Evolutionary conservation across 1,140 invertebrate genomes (phyloP), one percentile per base, ranked within the genome.

Genomic region (Drosophila leontia): DNA sequence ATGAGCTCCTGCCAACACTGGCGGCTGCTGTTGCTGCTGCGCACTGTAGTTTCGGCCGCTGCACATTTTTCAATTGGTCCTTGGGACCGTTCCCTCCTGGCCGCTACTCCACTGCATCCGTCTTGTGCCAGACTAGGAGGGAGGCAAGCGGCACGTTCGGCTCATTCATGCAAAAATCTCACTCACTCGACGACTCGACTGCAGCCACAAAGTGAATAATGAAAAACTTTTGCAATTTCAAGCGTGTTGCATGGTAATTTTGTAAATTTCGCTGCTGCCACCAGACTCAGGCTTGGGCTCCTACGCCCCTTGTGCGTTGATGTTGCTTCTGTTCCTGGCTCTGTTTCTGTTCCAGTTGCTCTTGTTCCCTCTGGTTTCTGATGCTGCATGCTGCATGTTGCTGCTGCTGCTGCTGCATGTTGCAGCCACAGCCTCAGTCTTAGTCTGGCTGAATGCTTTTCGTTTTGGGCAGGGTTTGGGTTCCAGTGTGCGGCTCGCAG

Each of bases 191-290:
- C 78, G 84, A 84, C 81, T 88, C 84, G 81, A 90, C 78, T 90
- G 85, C 84, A 90, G 85, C 85, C 85, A 90, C 85, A 90, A 90
- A 91, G 85, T 90, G 85, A 90, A 90, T 90, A 90, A 90, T 90
- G 85, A 90, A 90, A 90, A 90, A 90, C 85, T 90, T 90, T 90
- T 90, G 85, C 85, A 90, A 90, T 90, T 90, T 90, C 86, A 90
- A 88, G 84, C 84, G 84, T 88, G 84, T 88, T 88, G 84, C 84
- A 88, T 88, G 85, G 85, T 90, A 90, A 90, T 90, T 90, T 90
- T 90, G 85, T 88, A 88, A 88, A 88, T 88, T 88, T 88, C 88
- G 75, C 77, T 74, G 68, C 74, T 80, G 72, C 74, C 65, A 69
- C 57, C 77, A 72, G 77, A 57, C 81, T 80, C 79, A 65, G 75